These are phyloP conservation scores for Syrista parreyssii DNA, from an alignment of 2,888 invertebrate genomes.

Conservation along the genomic window DNA sequence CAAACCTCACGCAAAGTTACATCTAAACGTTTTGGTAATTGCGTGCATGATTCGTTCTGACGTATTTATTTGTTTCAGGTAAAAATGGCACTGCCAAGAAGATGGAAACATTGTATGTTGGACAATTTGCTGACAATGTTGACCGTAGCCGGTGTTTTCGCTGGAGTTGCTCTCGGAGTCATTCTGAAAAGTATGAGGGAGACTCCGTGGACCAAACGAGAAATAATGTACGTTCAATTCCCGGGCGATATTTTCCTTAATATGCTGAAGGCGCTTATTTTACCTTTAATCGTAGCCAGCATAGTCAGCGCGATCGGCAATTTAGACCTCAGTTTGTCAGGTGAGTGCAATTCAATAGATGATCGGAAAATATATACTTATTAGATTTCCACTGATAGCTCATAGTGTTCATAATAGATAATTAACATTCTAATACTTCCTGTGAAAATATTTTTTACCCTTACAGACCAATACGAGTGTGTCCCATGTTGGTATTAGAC, in stretches of 20 bases:
- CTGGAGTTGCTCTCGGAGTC: slow-evolving; percentile 70
- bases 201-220: slow-evolving; percentile 68
- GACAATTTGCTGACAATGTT: slow-evolving; percentile 70
- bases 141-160: slow-evolving; percentile 71
- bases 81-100: slow-evolving; percentile 47
- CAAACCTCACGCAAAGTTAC: background rate
- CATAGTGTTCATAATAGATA: no score
- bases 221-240: slow-evolving; percentile 78
- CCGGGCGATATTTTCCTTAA: slow-evolving; percentile 78
- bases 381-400: no score
- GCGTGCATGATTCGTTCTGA: background rate
- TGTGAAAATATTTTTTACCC: no score
- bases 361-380: background rate
- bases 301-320: slow-evolving; percentile 78
- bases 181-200: slow-evolving; percentile 62
- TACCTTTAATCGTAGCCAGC: slow-evolving; percentile 78
- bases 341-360: slow-evolving; percentile 53
- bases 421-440: no score
- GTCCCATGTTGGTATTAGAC: no score
- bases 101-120: slow-evolving; percentile 51
- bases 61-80: no score
- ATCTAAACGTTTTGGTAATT: background rate
- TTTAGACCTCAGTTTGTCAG: slow-evolving; percentile 75
- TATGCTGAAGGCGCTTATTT: slow-evolving; percentile 79
- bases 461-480: no score